Evolutionary conservation across 2,888 invertebrate genomes (phyloP), one percentile per base, ranked within the genome.

Genomic region (Aradus depressus): DNA sequence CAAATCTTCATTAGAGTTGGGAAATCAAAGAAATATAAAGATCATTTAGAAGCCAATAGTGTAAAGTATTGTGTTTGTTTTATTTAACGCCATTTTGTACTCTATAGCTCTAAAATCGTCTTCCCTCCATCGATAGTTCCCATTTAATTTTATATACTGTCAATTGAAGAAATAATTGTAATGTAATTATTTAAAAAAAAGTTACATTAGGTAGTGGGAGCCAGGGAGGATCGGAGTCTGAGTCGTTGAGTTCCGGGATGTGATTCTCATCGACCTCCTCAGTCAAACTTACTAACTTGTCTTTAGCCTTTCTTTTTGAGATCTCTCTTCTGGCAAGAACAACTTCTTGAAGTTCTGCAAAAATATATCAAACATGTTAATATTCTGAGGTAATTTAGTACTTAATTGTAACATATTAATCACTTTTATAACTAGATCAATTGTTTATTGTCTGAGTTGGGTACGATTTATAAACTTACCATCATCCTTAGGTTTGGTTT

Each of bases 171-270:
- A n/a, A n/a, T n/a, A n/a, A n/a, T n/a, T n/a, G n/a, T n/a, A n/a
- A n/a, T n/a, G n/a, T n/a, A n/a, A n/a, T n/a, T n/a, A n/a, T n/a
- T n/a, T n/a, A 12, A 43, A 34, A 37, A 53, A 38, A 38, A 26
- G 14, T n/a, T 25, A 14, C 34, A 21, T 12, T 14, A 28, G 26
- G 10, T 25, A 21, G 21, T 14, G 81, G 81, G n/a, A 79, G 80
- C 81, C 81, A 82, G n/a, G 79, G 80, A 6, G 81, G 81, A 72
- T 82, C 81, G 6, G 77, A 75, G 66, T 81, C 80, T 1, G 80
- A 80, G 65, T 79, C 77, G 31, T 70, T 70, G 62, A 74, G 74
- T 63, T 76, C 76, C 23, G 71, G 68, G 12, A 19, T 19, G 12
- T 35, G 18, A 22, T 47, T 35, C 58, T 77, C 79, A 54, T 77